phyloP scores from a whole-genome alignment of 1,140 invertebrate genomes.

The Drosophila tani region DNA sequence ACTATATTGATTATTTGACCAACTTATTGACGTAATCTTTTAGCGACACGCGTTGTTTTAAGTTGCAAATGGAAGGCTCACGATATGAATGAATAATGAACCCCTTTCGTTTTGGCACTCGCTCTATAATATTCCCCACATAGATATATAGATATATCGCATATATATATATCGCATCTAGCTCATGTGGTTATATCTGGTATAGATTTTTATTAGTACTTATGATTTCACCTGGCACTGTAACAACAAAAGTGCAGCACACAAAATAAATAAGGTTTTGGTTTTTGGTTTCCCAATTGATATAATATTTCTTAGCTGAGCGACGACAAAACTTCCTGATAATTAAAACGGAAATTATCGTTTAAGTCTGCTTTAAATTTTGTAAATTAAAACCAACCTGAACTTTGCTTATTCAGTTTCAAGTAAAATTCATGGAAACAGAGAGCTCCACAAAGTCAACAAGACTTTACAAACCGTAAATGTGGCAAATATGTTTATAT shows the following conservation, averaged over 20 bases:
- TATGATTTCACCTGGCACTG: slow-evolving; percentile 66
- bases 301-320: slow-evolving; percentile 9
- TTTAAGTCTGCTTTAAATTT: not conserved
- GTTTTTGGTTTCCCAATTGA: slow-evolving; percentile 2
- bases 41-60: slow-evolving; percentile 4
- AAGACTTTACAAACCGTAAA: not conserved
- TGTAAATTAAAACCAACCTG: not conserved
- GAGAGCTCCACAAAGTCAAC: not conserved
- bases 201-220: slow-evolving; percentile 57
- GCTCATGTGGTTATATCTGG: slow-evolving; percentile 29
- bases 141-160: not conserved
- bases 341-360: slow-evolving; percentile 13
- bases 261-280: not conserved
- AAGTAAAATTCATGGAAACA: slow-evolving; percentile 1
- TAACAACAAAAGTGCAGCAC: slow-evolving; percentile 48
- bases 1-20: slow-evolving; percentile 9
- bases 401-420: not conserved
- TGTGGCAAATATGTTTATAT: slow-evolving; percentile 7
- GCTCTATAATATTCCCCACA: slow-evolving; percentile 37
- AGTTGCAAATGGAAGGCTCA: slow-evolving; percentile 57
- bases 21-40: slow-evolving; percentile 5
- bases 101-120: slow-evolving; percentile 16
- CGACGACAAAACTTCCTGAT: slow-evolving; percentile 13
- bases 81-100: slow-evolving; percentile 34
- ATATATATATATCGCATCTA: slow-evolving; percentile 29